Evolutionary conservation across 2,113 vertebrate species (phyloP).

Genomic region (Barbus barbus): DNA sequence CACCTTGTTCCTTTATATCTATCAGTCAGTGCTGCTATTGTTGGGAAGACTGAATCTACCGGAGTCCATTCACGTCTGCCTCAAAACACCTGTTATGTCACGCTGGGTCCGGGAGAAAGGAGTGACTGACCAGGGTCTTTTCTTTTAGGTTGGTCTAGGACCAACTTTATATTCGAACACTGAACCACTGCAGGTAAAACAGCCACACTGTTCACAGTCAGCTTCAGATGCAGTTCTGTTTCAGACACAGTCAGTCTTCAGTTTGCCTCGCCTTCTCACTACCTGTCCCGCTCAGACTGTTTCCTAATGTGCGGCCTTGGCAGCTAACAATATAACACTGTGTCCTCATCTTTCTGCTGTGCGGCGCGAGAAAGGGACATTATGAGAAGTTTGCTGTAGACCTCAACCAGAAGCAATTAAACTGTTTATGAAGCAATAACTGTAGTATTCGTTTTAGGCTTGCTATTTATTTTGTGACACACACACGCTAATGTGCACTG

Average conservation of each 20-base stretch:
- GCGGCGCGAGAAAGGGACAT: conserved; percentile 19
- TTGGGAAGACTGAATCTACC: conserved; percentile 21
- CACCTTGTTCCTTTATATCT: conserved; percentile 52
- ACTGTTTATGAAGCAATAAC: conserved; percentile 10
- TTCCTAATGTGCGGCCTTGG: conserved; percentile 45
- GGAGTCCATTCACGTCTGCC: conserved; percentile 31
- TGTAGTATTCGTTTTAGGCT: background rate
- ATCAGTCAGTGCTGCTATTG: conserved; percentile 40
- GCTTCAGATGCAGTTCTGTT: conserved; percentile 1
- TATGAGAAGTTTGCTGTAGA: conserved; percentile 38
- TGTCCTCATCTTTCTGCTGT: conserved; percentile 44
- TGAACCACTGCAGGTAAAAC: background rate
- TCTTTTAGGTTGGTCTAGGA: background rate
- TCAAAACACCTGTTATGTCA: conserved; percentile 35
- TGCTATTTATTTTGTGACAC: background rate
- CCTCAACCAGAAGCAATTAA: no score
- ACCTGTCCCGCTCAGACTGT: conserved; percentile 29
- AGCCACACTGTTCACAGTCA: background rate
- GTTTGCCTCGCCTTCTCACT: background rate
- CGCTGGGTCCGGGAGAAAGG: background rate
- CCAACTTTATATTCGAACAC: background rate
- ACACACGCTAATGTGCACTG: background rate
- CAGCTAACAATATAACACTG: conserved; percentile 44
- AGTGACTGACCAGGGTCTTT: conserved; percentile 15
- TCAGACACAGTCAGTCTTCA: background rate